These are phyloP conservation scores for Eidolon dupreanum DNA, from an alignment of 2,797 vertebrate species.

Conservation along the genomic window DNA sequence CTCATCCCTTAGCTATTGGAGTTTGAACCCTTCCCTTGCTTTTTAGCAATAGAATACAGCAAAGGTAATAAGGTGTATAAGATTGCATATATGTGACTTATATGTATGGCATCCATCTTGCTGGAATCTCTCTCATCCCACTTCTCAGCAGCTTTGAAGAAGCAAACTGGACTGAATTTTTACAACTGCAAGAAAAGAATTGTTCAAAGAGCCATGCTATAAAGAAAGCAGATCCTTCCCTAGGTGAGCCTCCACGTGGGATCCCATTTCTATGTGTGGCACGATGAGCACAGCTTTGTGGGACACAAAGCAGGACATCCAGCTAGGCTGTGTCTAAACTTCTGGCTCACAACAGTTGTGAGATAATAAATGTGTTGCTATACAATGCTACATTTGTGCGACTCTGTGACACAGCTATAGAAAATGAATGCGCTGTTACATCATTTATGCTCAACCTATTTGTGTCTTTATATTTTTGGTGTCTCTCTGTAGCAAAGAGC, in stretches of 20 bases:
- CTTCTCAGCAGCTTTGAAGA: background rate
- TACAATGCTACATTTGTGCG: background rate
- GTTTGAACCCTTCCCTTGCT: background rate
- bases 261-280: background rate
- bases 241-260: background rate
- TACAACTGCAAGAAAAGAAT: background rate
- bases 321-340: background rate
- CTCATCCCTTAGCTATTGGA: background rate
- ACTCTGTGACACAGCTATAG: background rate
- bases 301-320: background rate
- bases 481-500: background rate
- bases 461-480: background rate
- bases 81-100: background rate
- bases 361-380: too few relatives aligned
- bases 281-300: rapidly evolving
- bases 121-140: background rate
- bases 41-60: background rate
- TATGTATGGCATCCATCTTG: background rate
- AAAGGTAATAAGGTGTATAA: rapidly evolving
- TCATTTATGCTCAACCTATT: background rate
- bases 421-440: background rate
- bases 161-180: background rate
- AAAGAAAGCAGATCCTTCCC: background rate
- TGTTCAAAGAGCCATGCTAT: rapidly evolving
- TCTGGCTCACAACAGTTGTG: background rate